Evolutionary conservation across 2,113 vertebrate genomes (phyloP), one percentile per base, ranked within the genome.

Genomic region (Thunnus thynnus): DNA sequence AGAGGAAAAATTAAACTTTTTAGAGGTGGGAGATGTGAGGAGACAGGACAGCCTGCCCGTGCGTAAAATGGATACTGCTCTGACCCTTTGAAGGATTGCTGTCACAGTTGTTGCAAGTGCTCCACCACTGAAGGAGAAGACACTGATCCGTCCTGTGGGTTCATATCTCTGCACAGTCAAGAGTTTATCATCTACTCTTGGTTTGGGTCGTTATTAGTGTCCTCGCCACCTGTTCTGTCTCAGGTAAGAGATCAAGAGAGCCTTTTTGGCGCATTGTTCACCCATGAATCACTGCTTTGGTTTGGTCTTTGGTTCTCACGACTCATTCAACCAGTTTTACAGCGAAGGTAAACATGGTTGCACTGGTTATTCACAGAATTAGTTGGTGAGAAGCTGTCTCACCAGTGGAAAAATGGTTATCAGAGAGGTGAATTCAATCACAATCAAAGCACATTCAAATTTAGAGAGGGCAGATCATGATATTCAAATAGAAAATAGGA

Each of bases 261-360:
- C 1, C 17, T 52, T 20, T 63, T 82, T n/a, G 20, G 17, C 20
- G 36, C 76, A 60, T 89, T 88, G 72, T 74, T 87, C 52, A 46
- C 44, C 14, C 63, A 55, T 90, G 78, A 94, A 89, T 93, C 91
- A 86, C 78, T 0, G 76, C 65, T 64, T 67, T 46, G 22, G 67
- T 86, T 88, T 86, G 50, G 41, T 63, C 67, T 54, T 69, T 50
- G 68, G 50, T 70, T 73, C 83, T 76, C 77, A 81, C 67, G 58
- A 89, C 88, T 86, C 85, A 93, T 87, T 81, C 80, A 94, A 93
- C 93, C 91, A 91, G 93, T 93, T 94, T 85, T 85, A 58, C 92
- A 80, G 80, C 82, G 18, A 65, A 27, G 44, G 44, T 88, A 55
- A 82, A 78, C 78, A 77, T 55, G 65, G 87, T 76, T 72, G 62